Base-by-base conservation (phyloP, 2,797 vertebrate species). In the Enteromius thamalakanensis region DNA sequence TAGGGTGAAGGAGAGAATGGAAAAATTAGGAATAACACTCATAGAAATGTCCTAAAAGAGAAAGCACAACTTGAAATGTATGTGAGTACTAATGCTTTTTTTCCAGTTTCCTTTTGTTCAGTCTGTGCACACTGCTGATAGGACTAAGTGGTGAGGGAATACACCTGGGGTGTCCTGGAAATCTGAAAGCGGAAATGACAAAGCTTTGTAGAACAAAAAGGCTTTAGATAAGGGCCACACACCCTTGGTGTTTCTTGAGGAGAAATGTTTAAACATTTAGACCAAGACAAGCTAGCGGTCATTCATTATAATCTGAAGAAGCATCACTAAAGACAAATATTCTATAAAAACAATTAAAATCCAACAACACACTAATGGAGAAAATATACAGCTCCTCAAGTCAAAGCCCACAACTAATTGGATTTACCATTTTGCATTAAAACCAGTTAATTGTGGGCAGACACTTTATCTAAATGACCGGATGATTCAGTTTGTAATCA, bases 401-500 rank as follows among this genome's bases (percentile, higher is more conserved):
- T 65, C 3, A 78, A 49, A 49, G 15, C 60, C 42, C 45, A 65
- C 26, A 34, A 3, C 42, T 34, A 51, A 79, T 32, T 29, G 5
- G 14, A 76, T 60, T 76, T 40, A 26, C 23, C 47, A 68, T 34
- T 53, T 69, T 70, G 37, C 8, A 80, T 55, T 55, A 69, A 37
- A 79, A 55, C 32, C 21, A 55, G 21, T 67, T 68, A 49, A 79
- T 23, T 79, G 40, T 47, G 9, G 55, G 40, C 37, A 58, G 53
- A 60, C 26, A 60, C 21, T 37, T 68, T 4, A 42, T 23, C 34
- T 58, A 80, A 80, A 55, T 70, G 23, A 42, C 67, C 12, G 0
- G 37, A 58, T 60, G 51, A 80, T 80, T 55, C 10, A 58, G 17
- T 68, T 14, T 45, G 26, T 21, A 58, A 70, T 80, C 49, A 80